Conservation (phyloP, 2,797 vertebrate species). For the Anguilla marmorata region DNA sequence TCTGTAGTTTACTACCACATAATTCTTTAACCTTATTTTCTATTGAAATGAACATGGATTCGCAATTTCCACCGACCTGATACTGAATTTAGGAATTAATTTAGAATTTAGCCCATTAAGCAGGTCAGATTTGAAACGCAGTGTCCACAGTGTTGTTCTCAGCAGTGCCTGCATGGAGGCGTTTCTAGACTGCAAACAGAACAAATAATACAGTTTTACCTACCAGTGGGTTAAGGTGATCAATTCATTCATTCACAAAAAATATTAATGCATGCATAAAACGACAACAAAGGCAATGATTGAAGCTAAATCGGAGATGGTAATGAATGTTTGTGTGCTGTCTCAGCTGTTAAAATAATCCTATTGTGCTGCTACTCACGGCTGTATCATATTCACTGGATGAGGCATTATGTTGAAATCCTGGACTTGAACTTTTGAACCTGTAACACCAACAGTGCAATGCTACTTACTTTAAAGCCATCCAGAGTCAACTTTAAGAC, state of each 20-base stretch:
- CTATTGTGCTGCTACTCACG: background rate
- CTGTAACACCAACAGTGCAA: conserved; percentile 8
- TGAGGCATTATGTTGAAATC: background rate
- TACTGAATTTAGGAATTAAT: background rate
- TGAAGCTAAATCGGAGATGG: background rate
- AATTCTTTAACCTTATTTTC: background rate
- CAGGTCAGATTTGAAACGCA: background rate
- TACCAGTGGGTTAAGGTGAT: background rate
- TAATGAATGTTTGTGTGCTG: background rate
- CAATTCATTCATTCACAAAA: background rate
- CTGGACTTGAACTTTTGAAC: conserved; percentile 16
- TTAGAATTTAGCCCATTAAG: background rate
- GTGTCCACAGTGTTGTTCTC: background rate
- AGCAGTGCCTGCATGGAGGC: background rate
- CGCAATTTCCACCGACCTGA: background rate
- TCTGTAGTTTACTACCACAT: background rate
- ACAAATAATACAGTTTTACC: background rate
- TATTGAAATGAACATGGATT: background rate
- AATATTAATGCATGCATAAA: background rate
- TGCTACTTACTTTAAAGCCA: conserved; percentile 19
- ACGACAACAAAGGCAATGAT: background rate
- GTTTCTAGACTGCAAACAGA: background rate
- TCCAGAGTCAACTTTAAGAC: conserved; percentile 12
- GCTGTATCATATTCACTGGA: conserved; percentile 12
- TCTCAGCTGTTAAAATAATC: background rate